Base-by-base conservation (phyloP, 37 sponge, comb jelly and placozoan genomes). In the Chondrilla cf. caribensis region DNA sequence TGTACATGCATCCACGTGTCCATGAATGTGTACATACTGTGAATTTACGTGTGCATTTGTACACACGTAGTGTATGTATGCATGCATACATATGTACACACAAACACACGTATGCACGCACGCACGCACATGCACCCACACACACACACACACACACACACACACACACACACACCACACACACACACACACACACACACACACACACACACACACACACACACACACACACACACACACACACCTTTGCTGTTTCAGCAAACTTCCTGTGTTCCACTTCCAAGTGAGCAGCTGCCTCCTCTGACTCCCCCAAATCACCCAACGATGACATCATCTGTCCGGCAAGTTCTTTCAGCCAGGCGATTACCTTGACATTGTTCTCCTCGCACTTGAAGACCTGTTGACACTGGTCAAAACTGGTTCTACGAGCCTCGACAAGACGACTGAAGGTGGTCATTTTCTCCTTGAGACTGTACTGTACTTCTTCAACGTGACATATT, bases 351-450 rank as follows among this genome's bases (percentile, higher is more conserved):
- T 38, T 35, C 82, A 91, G 60, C 85, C 82, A 78, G 11, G 47
- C 24, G 8, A 80, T 81, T 44, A 83, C 90, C 87, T 90, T 59
- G 0, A 38, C 28, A 32, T 60, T 84, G 41, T 92, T 89, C 47
- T 84, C 84, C 89, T 92, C 93, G 47, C 89, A 92, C 19, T 67
- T 43, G 75, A 77, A 77, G 4, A 88, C 33, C 68, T 88, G 89
- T 83, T 79, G 70, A 77, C 70, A 83, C 86, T 92, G 89, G 41
- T 88, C 89, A 2, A 67, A 60, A 7, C 84, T 59, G 0, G 86
- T 62, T 43, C 58, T 83, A 25, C 60, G 43, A 8, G 93, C 93
- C 55, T 84, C 86, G 0, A 86, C 89, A 17, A 92, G 51, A 82
- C 88, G 83, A 6, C 51, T 79, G 37, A 86, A 42, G 18, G 79